phyloP scores from a whole-genome alignment of 2,888 invertebrate species.

The Griposia aprilina region DNA sequence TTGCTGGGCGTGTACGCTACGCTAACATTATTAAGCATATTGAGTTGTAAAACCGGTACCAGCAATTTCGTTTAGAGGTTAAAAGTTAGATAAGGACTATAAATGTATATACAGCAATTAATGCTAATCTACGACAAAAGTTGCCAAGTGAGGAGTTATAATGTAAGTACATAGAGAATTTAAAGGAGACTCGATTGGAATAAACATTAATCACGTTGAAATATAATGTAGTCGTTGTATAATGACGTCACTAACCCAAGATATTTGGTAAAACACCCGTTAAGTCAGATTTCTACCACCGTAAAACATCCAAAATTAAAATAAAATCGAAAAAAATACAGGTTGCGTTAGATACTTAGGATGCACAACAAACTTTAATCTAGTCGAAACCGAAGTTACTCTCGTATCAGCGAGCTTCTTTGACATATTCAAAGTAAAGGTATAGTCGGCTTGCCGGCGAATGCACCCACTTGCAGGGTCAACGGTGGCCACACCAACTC shows the following conservation, averaged over 20 bases:
- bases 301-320: background rate
- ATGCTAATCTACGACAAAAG: constrained; percentile 6
- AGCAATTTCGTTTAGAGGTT: constrained; percentile 12
- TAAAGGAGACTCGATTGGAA: background rate
- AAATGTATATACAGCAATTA: constrained; percentile 6
- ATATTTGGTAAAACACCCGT: background rate
- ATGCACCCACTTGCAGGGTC: background rate
- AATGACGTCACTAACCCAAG: background rate
- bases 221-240: background rate
- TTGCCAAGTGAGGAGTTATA: background rate
- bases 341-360: background rate
- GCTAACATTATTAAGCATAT: background rate
- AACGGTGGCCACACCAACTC: background rate
- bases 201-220: background rate
- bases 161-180: background rate
- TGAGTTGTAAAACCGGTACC: background rate
- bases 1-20: too few species aligned
- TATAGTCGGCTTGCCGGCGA: background rate
- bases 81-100: background rate
- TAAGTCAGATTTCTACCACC: background rate
- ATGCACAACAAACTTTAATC: background rate
- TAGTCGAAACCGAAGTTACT: background rate
- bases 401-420: background rate
- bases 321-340: background rate
- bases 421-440: background rate